Conservation (phyloP, 1,140 invertebrate species). For the Tetramorium parvispinum region DNA sequence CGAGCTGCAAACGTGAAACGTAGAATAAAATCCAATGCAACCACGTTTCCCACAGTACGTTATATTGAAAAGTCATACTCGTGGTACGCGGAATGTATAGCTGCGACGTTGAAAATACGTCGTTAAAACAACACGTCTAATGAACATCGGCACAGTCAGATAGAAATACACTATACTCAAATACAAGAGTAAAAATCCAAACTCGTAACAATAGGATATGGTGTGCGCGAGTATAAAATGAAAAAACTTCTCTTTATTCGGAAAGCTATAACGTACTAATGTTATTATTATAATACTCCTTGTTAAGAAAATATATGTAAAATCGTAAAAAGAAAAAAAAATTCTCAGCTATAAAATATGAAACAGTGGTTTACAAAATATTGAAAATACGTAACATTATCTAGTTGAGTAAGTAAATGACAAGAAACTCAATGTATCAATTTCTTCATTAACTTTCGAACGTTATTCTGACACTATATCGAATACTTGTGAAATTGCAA, state of each 20-base stretch:
- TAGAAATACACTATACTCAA: conserved; percentile 12
- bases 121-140: conserved; percentile 52
- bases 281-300: neutral
- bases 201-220: neutral
- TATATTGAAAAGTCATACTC: conserved; percentile 29
- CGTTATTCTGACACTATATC: neutral
- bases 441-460: neutral
- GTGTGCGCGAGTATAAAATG: neutral
- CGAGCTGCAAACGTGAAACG: neutral
- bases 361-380: neutral
- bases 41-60: neutral
- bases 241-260: neutral
- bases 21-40: conserved; percentile 41
- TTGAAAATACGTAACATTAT: neutral
- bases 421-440: neutral
- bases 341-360: neutral
- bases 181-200: conserved; percentile 26
- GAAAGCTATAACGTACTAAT: conserved; percentile 1
- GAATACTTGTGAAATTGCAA: neutral
- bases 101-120: conserved; percentile 35
- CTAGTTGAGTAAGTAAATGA: neutral
- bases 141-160: conserved; percentile 23
- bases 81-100: neutral
- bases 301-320: neutral
- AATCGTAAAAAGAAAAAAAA: neutral